These are phyloP conservation scores for Euproctis similis DNA, from an alignment of 2,888 invertebrate genomes.

Conservation along the genomic window DNA sequence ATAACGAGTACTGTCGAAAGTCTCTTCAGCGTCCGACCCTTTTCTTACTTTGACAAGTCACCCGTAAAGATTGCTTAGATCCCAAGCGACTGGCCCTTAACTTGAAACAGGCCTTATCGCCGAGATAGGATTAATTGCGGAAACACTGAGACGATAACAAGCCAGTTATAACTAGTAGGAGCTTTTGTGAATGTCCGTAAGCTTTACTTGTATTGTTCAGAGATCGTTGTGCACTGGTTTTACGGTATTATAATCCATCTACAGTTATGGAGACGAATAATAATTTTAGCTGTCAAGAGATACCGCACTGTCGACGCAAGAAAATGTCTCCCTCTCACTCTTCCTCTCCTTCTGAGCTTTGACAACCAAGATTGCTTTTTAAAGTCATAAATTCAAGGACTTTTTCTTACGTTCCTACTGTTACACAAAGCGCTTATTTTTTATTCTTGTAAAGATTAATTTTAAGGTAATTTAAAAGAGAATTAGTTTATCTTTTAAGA, in stretches of 20 bases:
- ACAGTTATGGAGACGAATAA: slow-evolving; percentile 15
- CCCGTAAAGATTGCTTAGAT: slow-evolving; percentile 75
- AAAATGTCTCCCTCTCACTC: too few species aligned
- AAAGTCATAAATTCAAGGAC: neutral
- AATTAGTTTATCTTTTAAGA: too few species aligned
- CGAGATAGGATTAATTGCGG: slow-evolving; percentile 71
- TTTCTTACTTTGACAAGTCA: slow-evolving; percentile 73
- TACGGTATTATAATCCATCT: slow-evolving; percentile 21
- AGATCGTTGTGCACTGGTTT: slow-evolving; percentile 24
- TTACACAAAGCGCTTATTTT: too few species aligned
- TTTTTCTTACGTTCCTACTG: too few species aligned
- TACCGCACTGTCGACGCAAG: slow-evolving; percentile 3
- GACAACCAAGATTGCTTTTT: slow-evolving; percentile 2
- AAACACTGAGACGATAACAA: slow-evolving; percentile 66
- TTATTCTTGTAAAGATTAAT: too few species aligned
- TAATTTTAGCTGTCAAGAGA: slow-evolving; percentile 16
- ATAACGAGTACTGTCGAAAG: slow-evolving; percentile 76
- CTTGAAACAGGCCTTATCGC: slow-evolving; percentile 70
- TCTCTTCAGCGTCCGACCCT: slow-evolving; percentile 71
- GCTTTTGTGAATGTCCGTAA: slow-evolving; percentile 35
- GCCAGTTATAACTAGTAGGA: slow-evolving; percentile 56
- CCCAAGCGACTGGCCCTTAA: slow-evolving; percentile 68
- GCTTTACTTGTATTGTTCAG: slow-evolving; percentile 21
- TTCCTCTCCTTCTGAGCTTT: neutral
- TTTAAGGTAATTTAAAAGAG: too few species aligned